phyloP scores from a whole-genome alignment of 2,797 vertebrate genomes.

The Micrastur ruficollis region DNA sequence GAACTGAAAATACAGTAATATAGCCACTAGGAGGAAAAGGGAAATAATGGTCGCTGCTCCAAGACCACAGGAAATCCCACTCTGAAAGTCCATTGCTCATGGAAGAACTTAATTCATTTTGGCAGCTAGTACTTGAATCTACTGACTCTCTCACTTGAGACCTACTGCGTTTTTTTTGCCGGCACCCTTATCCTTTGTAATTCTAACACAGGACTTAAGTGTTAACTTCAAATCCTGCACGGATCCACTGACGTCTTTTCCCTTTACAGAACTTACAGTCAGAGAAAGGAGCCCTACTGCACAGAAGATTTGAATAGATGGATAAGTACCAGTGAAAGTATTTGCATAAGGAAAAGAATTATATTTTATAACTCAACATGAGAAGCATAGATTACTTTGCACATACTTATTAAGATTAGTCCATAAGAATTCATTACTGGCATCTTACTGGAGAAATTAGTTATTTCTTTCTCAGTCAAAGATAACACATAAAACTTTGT shows the following conservation, averaged over 20 bases:
- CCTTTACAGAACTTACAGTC: background rate
- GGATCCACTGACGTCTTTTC: background rate
- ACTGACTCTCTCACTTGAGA: background rate
- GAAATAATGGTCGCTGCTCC: background rate
- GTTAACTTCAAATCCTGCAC: background rate
- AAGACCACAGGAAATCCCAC: background rate
- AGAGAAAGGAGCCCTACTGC: slow-evolving; percentile 34
- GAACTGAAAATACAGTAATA: background rate
- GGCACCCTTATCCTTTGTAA: background rate
- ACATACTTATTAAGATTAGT: slow-evolving; percentile 62
- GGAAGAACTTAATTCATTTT: background rate
- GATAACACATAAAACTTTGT: slow-evolving; percentile 52
- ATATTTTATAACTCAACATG: slow-evolving; percentile 59
- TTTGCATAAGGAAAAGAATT: slow-evolving; percentile 57
- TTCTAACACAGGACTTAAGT: background rate
- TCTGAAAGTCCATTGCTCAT: background rate
- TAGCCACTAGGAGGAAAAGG: background rate
- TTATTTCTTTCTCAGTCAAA: slow-evolving; percentile 60
- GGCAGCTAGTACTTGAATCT: background rate
- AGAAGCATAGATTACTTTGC: slow-evolving; percentile 42
- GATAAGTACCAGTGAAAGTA: slow-evolving; percentile 50
- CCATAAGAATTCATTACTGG: slow-evolving; percentile 56
- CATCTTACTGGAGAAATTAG: slow-evolving; percentile 64
- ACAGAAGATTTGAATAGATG: slow-evolving; percentile 50
- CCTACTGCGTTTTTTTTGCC: background rate